Conservation (phyloP, 2,113 vertebrate genomes). For the Malurus alboscapulatus region DNA sequence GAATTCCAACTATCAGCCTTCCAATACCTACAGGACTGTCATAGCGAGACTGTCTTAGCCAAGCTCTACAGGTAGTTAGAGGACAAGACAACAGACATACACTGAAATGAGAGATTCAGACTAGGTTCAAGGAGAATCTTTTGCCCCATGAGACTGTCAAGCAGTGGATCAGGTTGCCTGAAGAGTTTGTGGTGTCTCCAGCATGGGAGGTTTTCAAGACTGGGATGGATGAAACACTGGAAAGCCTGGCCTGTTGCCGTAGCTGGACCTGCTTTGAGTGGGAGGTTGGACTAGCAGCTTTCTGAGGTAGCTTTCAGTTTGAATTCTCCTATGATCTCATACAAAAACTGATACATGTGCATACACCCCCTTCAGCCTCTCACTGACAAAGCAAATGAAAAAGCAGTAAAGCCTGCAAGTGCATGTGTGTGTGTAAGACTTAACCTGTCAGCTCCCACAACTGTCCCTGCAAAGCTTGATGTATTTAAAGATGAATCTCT, state of each 20-base stretch:
- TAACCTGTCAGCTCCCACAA: not conserved
- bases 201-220: not conserved
- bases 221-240: not conserved
- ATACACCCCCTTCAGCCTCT: fast-evolving
- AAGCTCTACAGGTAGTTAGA: not conserved
- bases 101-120: not conserved
- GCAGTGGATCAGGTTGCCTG: not conserved
- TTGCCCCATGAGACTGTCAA: not conserved
- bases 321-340: not conserved
- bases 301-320: not conserved
- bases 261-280: not conserved
- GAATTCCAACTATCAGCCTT: not conserved
- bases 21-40: not conserved
- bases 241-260: not conserved
- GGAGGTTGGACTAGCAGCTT: not conserved
- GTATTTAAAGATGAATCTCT: not conserved
- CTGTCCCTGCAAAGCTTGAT: not conserved
- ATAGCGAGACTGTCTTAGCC: not conserved
- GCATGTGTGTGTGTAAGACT: not conserved
- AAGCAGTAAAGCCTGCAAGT: not conserved
- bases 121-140: not conserved
- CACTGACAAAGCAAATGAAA: not conserved
- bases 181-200: not conserved
- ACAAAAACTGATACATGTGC: not conserved
- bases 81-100: not conserved